These are phyloP conservation scores for Verasper variegatus DNA, from an alignment of 2,113 vertebrate genomes.

Conservation along the genomic window DNA sequence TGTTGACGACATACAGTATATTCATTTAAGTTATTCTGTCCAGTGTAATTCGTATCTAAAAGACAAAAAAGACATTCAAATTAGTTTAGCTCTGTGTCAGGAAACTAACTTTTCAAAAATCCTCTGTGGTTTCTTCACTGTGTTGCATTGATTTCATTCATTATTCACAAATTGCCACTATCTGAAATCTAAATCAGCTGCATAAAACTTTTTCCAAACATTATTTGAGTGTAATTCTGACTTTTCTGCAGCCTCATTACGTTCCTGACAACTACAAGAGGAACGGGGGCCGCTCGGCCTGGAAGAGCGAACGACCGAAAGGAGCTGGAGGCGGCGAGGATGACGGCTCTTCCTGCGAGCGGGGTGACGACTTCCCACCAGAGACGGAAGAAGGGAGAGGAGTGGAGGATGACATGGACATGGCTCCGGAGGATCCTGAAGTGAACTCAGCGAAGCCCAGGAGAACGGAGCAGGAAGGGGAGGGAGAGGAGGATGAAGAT, in stretches of 20 bases:
- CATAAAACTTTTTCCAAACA: background rate
- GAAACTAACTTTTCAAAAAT: background rate
- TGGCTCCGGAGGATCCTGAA: constrained; percentile 56
- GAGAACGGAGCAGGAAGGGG: constrained; percentile 73
- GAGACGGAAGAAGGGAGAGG: constrained; percentile 61
- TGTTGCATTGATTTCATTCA: background rate
- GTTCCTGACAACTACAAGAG: constrained; percentile 99
- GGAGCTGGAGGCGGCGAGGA: constrained; percentile 74
- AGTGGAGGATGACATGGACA: constrained; percentile 69
- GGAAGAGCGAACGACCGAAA: constrained; percentile 94
- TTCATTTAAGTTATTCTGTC: too few relatives aligned
- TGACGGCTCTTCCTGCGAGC: constrained; percentile 74
- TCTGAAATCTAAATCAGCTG: background rate
- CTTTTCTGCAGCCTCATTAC: constrained; percentile 90
- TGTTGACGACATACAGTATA: too few relatives aligned
- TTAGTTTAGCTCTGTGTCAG: background rate
- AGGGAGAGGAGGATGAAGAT: constrained; percentile 73
- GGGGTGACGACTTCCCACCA: constrained; percentile 66
- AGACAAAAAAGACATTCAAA: background rate
- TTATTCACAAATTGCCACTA: background rate
- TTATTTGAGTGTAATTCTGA: constrained; percentile 17
- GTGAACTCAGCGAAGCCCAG: constrained; percentile 49
- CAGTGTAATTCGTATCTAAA: too few relatives aligned
- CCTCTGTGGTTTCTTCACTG: background rate
- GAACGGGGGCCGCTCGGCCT: constrained; percentile 95